phyloP scores from a whole-genome alignment of 2,113 vertebrate species.

The Prinia subflava region DNA sequence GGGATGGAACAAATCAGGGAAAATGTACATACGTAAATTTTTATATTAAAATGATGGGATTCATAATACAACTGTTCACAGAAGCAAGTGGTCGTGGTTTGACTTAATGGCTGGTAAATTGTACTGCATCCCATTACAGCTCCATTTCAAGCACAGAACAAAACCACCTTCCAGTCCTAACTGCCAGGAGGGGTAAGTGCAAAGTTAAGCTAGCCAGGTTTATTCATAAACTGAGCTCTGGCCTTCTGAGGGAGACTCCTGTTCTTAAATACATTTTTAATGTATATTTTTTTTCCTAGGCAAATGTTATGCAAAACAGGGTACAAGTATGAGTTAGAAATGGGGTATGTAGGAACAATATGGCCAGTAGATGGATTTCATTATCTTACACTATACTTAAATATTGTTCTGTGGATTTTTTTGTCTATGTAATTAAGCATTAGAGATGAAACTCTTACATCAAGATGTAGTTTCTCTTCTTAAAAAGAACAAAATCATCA shows the following conservation, averaged over 20 bases:
- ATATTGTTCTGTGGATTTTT: not conserved
- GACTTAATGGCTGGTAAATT: conserved; percentile 8
- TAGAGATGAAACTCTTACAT: not conserved
- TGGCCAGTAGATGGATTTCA: not conserved
- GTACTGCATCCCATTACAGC: conserved; percentile 3
- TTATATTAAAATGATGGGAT: conserved; percentile 25
- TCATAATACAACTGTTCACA: conserved; percentile 51
- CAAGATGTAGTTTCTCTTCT: not conserved
- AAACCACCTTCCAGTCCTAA: not conserved
- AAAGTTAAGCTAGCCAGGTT: not conserved
- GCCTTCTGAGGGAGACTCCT: not conserved
- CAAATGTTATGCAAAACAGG: not conserved
- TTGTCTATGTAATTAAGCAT: not conserved
- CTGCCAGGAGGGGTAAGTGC: not conserved
- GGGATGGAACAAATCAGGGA: conserved; percentile 24
- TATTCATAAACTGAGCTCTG: not conserved
- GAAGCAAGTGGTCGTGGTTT: conserved; percentile 37
- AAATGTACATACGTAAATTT: conserved; percentile 44
- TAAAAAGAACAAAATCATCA: not conserved
- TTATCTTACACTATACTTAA: not conserved
- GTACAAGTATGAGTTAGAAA: not conserved
- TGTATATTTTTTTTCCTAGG: not conserved
- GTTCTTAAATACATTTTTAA: not conserved
- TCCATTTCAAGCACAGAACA: not conserved
- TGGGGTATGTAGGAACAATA: not conserved